Evolutionary conservation across 2,888 invertebrate genomes (phyloP).

Genomic region (Eupithecia subumbrata): DNA sequence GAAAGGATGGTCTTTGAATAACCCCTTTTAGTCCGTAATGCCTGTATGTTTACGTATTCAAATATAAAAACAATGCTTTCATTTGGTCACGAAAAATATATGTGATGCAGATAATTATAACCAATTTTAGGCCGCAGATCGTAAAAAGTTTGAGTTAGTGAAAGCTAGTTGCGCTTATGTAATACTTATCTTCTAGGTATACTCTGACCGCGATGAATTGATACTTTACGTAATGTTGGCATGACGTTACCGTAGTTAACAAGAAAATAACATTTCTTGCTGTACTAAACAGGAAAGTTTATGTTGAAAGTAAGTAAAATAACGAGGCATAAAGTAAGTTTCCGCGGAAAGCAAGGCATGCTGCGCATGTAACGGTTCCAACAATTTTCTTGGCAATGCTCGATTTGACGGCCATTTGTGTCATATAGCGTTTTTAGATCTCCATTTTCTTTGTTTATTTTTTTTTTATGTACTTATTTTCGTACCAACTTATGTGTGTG

Average conservation of each 20-base stretch:
- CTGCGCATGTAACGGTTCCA: not conserved
- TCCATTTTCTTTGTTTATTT: not conserved
- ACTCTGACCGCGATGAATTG: constrained; percentile 16
- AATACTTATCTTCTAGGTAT: constrained; percentile 24
- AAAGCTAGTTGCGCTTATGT: constrained; percentile 31
- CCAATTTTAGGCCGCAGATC: not conserved
- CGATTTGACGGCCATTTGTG: not conserved
- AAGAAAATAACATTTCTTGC: not conserved
- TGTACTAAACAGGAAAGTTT: not conserved
- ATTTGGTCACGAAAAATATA: not conserved
- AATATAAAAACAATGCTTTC: not conserved
- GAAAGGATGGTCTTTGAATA: not conserved
- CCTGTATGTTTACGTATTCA: not conserved
- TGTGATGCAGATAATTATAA: not conserved
- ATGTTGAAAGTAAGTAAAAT: not conserved
- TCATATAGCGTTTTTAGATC: not conserved
- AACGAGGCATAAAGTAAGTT: not conserved
- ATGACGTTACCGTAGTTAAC: not conserved
- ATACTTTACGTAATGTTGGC: constrained; percentile 17
- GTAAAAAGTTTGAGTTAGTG: constrained; percentile 19
- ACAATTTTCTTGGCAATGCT: not conserved
- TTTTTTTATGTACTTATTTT: not conserved
- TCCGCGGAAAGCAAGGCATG: not conserved
- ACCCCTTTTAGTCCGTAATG: not conserved
- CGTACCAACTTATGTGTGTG: not conserved